Evolutionary conservation across 2,113 vertebrate genomes (phyloP), one percentile per base, ranked within the genome.

Genomic region (Eolophus roseicapilla): DNA sequence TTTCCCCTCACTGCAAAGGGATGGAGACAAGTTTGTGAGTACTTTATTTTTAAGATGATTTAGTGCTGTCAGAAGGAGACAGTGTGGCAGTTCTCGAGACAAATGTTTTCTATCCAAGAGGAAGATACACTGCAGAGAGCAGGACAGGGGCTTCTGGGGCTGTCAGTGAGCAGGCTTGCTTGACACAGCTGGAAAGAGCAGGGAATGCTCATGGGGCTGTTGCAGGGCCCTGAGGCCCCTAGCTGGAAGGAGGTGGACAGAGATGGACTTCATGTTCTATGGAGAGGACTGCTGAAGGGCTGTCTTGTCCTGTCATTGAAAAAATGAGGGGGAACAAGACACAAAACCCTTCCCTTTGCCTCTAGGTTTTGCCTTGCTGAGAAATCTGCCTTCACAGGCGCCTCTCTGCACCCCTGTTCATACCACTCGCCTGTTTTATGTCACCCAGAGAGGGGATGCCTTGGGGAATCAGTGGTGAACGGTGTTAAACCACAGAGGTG

Each of bases 391-490:
- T 73, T 82, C 35, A 60, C 9, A 50, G 18, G 23, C 53, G 19
- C 43, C 47, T 82, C 43, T 71, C 18, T 2, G 0, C 63, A 31
- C 10, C 21, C 14, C 31, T 71, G 46, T 57, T 82, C 13, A 19
- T 13, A 33, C 6, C 2, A 6, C 35, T 41, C 1, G 2, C 15
- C 33, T 6, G 0, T 75, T 79, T 53, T 1, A 0, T 44, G 19
- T 74, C 49, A 69, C 18, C 41, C 29, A 43, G 57, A 39, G 53
- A 49, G 35, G 63, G 29, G 7, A 53, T 5, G 6, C 76, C 76
- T 18, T 68, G 20, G 27, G 33, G 44, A 77, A 83, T n/a, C 39
- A 70, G 31, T 17, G 57, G 35, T 68, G 37, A 90, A 87, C 17
- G 23, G 3, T 53, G 20, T 78, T 4, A 3, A 1, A 74, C n/a